Percentiles rank a stretch among this genome's conserved stretches.
These are phyloP conservation scores for Perizoma affinitatum DNA, from an alignment of 2,888 invertebrate species.

Conservation along the genomic window DNA sequence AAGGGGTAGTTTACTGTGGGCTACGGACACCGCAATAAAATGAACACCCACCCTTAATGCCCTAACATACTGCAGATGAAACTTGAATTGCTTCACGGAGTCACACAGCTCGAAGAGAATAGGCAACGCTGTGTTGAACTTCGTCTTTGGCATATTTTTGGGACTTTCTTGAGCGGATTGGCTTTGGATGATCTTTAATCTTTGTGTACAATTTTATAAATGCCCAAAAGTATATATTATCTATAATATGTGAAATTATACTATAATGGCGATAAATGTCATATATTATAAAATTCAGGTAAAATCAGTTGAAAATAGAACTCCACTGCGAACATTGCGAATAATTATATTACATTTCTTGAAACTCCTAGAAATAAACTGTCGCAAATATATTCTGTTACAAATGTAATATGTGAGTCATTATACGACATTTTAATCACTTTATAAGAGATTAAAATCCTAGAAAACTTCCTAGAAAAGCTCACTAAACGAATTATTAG, in stretches of 20 bases:
- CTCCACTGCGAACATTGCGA: slow-evolving; percentile 11
- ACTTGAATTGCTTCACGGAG: slow-evolving; percentile 36
- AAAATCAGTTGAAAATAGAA: slow-evolving; percentile 5
- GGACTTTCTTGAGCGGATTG: too few relatives aligned
- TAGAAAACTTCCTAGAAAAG: too few relatives aligned
- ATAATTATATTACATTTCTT: slow-evolving; percentile 27
- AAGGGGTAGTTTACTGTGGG: slow-evolving; percentile 53
- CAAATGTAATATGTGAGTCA: slow-evolving; percentile 36
- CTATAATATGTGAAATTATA: too few relatives aligned
- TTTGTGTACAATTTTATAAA: too few relatives aligned
- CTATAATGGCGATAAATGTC: too few relatives aligned
- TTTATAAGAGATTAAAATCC: too few relatives aligned
- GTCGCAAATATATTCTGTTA: slow-evolving; percentile 40
- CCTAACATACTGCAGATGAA: slow-evolving; percentile 46
- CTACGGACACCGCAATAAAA: slow-evolving; percentile 59
- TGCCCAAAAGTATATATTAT: too few relatives aligned
- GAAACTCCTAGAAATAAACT: slow-evolving; percentile 32
- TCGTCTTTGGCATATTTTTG: not conserved
- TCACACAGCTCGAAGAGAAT: slow-evolving; percentile 9
- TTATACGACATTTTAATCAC: too few relatives aligned
- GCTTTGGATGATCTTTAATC: too few relatives aligned
- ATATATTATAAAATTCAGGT: too few relatives aligned
- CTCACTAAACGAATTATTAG: too few relatives aligned
- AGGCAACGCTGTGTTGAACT: not conserved
- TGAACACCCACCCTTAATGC: slow-evolving; percentile 55